Conservation (phyloP, 2,797 vertebrate species). For the Lepilemur ruficaudatus region DNA sequence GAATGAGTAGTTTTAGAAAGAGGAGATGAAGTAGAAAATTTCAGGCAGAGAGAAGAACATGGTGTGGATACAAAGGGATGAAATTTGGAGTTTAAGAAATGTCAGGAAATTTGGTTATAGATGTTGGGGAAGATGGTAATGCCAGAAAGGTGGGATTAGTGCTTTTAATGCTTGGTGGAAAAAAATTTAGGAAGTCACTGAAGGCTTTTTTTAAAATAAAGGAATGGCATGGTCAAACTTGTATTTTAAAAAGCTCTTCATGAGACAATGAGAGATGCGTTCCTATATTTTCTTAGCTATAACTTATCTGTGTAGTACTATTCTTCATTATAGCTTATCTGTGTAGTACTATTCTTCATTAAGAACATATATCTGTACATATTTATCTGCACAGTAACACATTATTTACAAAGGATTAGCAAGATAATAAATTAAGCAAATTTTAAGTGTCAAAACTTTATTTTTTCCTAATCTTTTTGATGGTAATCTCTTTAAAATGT, state of each 20-base stretch:
- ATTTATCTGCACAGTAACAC: not conserved
- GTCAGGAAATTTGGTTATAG: not conserved
- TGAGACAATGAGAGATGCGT: not conserved
- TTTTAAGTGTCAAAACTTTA: constrained; percentile 5
- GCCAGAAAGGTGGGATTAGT: not conserved
- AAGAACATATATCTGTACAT: not conserved
- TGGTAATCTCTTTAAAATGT: constrained; percentile 28
- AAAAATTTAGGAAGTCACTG: not conserved
- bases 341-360: not conserved
- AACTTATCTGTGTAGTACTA: not conserved
- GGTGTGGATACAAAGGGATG: not conserved
- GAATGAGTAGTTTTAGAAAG: constrained; percentile 12
- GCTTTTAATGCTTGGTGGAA: not conserved
- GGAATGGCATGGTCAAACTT: not conserved
- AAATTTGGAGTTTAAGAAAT: not conserved
- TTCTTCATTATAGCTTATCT: not conserved
- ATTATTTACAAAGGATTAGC: not conserved
- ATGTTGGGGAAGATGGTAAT: not conserved
- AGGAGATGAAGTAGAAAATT: not conserved
- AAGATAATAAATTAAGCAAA: constrained; percentile 1
- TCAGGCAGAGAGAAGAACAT: not conserved
- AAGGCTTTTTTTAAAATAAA: constrained; percentile 13
- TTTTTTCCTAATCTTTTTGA: constrained; percentile 21
- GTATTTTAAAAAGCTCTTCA: not conserved
- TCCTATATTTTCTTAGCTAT: constrained; percentile 2